A percentile compares a stretch with the other conserved stretches of the same genome.
Conservation (phyloP, 2,888 invertebrate genomes). For the Heliconius charithonia region DNA sequence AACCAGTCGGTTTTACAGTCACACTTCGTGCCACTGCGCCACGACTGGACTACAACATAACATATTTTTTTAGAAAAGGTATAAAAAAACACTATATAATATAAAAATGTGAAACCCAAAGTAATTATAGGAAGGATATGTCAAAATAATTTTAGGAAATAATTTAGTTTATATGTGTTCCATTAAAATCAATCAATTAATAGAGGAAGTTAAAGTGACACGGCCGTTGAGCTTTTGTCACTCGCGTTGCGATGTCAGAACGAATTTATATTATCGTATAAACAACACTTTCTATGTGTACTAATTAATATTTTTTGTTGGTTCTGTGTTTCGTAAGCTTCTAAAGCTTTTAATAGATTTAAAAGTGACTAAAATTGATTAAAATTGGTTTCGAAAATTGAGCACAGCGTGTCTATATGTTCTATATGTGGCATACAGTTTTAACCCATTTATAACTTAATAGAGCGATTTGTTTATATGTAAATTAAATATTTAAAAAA, state of each 20-base stretch:
- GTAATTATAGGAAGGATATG: neutral
- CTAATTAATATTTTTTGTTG: conserved; percentile 35
- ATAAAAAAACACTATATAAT: no score
- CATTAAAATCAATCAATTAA: neutral
- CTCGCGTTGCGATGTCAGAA: conserved; percentile 23
- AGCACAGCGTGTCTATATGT: neutral
- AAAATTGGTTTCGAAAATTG: neutral
- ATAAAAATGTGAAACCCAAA: no score
- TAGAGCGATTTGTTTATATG: no score
- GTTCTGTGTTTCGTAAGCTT: neutral
- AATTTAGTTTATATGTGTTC: neutral
- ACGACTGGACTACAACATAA: no score
- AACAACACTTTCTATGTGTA: conserved; percentile 35
- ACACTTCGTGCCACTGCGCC: no score
- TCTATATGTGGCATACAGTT: neutral
- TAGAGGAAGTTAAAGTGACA: conserved; percentile 40
- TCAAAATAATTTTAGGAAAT: neutral
- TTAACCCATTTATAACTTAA: no score
- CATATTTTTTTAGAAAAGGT: no score
- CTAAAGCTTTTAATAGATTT: neutral
- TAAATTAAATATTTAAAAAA: no score
- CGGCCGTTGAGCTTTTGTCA: conserved; percentile 38
- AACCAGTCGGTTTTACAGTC: no score
- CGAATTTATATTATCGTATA: conserved; percentile 16
- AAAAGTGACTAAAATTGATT: no score